Conservation (phyloP, 2,113 vertebrate genomes). For the Neogobius melanostomus region DNA sequence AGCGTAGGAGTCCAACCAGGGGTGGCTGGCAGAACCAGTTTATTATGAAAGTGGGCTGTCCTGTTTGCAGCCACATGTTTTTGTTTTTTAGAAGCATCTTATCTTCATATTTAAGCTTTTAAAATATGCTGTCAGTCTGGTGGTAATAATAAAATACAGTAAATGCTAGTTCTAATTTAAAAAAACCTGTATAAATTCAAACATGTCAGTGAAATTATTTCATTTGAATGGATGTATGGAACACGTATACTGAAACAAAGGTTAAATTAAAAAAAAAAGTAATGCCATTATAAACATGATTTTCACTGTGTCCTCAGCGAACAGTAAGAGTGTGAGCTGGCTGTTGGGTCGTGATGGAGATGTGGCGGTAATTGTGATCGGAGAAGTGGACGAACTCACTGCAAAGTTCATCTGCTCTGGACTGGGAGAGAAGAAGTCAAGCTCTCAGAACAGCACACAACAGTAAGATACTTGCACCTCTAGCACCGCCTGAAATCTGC, state of each 20-base stretch:
- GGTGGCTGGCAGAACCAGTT: slow-evolving; percentile 74
- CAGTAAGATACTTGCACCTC: background rate
- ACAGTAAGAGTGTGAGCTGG: slow-evolving; percentile 78
- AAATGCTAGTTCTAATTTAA: no score
- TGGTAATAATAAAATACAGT: no score
- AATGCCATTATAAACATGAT: background rate
- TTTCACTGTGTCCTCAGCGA: slow-evolving; percentile 56
- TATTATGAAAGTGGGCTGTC: slow-evolving; percentile 22
- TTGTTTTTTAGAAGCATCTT: no score
- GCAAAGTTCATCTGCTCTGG: slow-evolving; percentile 74
- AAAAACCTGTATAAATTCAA: no score
- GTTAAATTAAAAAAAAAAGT: no score
- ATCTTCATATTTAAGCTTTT: no score
- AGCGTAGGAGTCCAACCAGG: slow-evolving; percentile 48
- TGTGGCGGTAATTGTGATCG: slow-evolving; percentile 74
- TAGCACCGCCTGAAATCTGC: background rate
- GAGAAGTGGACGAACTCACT: slow-evolving; percentile 74
- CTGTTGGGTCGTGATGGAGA: slow-evolving; percentile 77
- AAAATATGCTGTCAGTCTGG: no score
- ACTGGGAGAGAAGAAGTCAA: slow-evolving; percentile 63
- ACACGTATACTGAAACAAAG: no score
- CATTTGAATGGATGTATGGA: no score
- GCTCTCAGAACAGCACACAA: slow-evolving; percentile 39
- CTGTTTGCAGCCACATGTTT: slow-evolving; percentile 17
- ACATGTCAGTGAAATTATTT: no score